Percentiles rank a stretch among this genome's conserved stretches.
Evolutionary conservation across 2,113 vertebrate species (phyloP).

Genomic region (Rousettus leschenaultii): DNA sequence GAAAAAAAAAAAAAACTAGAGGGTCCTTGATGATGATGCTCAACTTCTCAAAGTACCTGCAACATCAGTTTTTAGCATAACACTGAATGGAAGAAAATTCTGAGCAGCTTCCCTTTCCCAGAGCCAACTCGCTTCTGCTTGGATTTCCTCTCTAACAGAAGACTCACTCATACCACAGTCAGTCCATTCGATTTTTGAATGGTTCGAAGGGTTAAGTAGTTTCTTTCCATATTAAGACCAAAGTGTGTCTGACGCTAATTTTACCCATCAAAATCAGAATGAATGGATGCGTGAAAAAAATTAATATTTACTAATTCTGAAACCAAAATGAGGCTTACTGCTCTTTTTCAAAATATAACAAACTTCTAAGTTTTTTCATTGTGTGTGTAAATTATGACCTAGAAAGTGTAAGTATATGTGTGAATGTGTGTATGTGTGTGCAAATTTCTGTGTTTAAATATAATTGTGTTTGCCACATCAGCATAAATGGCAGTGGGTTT

Average conservation of each 20-base stretch:
- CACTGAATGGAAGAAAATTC: background rate
- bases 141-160: background rate
- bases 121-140: background rate
- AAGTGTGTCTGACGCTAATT: background rate
- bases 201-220: background rate
- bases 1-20: background rate
- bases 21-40: background rate
- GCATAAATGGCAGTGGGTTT: background rate
- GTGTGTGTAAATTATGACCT: slow-evolving; percentile 2
- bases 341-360: background rate
- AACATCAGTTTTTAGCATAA: background rate
- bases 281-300: slow-evolving; percentile 15
- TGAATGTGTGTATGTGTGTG: background rate
- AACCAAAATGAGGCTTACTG: background rate
- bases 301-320: background rate
- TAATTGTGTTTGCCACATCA: background rate
- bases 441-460: background rate
- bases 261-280: background rate
- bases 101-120: background rate
- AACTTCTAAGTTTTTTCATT: background rate
- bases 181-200: background rate
- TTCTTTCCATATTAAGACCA: background rate
- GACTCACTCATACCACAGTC: background rate
- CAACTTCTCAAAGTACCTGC: background rate
- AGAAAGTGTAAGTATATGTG: background rate